Conservation (phyloP, 2,113 vertebrate species). For the Eolophus roseicapilla region DNA sequence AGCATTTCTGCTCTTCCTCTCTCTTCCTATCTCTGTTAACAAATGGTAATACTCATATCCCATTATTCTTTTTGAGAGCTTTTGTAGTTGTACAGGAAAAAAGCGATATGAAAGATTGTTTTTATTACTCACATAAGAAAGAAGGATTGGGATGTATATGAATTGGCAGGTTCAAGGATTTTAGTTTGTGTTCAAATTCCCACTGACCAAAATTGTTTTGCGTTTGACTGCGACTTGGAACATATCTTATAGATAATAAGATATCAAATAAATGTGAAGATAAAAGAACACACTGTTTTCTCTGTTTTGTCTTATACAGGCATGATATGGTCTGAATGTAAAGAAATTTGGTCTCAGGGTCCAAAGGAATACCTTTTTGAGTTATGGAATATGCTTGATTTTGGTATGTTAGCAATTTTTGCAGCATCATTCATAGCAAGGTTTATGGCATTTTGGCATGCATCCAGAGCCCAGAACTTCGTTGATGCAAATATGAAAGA, state of each 20-base stretch:
- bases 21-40: neutral
- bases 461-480: constrained; percentile 87
- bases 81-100: neutral
- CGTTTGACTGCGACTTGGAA: neutral
- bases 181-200: neutral
- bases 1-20: neutral
- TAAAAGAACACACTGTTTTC: neutral
- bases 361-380: constrained; percentile 94
- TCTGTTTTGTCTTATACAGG: constrained; percentile 73
- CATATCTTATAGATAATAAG: neutral
- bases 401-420: constrained; percentile 94
- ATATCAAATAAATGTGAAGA: neutral
- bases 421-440: constrained; percentile 92
- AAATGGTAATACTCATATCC: neutral
- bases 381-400: constrained; percentile 96
- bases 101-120: neutral
- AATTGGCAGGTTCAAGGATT: neutral
- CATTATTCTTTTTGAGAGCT: neutral
- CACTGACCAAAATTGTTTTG: neutral
- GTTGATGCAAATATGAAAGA: constrained; percentile 83
- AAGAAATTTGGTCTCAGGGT: constrained; percentile 93
- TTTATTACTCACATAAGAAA: neutral
- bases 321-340: constrained; percentile 97
- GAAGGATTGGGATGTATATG: neutral
- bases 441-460: constrained; percentile 96